A percentile compares a stretch with the other conserved stretches of the same genome.
These are phyloP conservation scores for Anguilla rostrata DNA, from an alignment of 2,113 vertebrate genomes.

Conservation along the genomic window DNA sequence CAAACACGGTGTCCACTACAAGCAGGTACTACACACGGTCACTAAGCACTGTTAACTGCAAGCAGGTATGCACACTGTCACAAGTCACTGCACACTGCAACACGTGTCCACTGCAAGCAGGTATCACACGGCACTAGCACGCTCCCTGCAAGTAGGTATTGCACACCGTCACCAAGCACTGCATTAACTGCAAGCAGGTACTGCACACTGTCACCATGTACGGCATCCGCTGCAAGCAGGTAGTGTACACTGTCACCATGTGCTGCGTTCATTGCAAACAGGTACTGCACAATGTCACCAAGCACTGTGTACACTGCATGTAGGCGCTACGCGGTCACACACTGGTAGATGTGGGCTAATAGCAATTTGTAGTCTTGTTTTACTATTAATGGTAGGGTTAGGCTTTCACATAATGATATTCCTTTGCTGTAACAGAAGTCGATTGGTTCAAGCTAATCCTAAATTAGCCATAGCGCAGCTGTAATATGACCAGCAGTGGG, in stretches of 20 bases:
- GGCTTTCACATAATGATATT: too few relatives aligned
- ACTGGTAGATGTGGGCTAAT: not conserved
- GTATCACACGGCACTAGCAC: constrained; percentile 65
- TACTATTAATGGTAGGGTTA: too few relatives aligned
- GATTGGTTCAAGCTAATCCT: too few relatives aligned
- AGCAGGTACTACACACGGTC: constrained; percentile 70
- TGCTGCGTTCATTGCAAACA: too few relatives aligned
- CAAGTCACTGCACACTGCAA: constrained; percentile 85
- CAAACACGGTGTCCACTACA: constrained; percentile 89
- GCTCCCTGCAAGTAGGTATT: constrained; percentile 83
- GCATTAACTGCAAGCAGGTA: constrained; percentile 54
- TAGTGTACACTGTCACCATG: constrained; percentile 49
- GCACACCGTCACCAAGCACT: constrained; percentile 42
- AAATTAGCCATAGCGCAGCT: too few relatives aligned
- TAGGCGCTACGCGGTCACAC: not conserved
- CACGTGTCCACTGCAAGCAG: constrained; percentile 87
- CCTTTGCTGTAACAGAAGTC: too few relatives aligned
- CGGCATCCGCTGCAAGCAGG: constrained; percentile 76
- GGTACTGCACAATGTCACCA: constrained; percentile 63
- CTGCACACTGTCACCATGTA: constrained; percentile 71
- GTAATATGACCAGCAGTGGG: not conserved
- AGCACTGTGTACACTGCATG: not conserved
- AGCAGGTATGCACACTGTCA: constrained; percentile 70
- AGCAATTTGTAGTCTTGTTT: too few relatives aligned
- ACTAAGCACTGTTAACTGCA: constrained; percentile 82